phyloP scores from a whole-genome alignment of 35 echinoderm and acorn worm genomes.

The Diadema setosum region DNA sequence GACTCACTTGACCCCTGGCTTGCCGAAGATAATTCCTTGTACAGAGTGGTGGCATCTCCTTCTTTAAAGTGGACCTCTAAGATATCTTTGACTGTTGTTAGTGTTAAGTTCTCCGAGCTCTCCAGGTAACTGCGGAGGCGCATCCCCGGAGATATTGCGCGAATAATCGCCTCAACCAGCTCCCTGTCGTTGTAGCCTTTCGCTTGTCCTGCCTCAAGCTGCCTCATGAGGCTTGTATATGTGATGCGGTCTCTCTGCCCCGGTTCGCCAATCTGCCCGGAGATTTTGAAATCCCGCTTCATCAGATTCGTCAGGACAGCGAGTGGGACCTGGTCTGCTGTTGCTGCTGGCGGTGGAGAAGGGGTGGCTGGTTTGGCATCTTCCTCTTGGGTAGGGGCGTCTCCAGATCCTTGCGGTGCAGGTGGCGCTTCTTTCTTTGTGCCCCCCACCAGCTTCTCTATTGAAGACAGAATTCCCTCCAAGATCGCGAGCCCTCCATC shows the following conservation, averaged over 20 bases:
- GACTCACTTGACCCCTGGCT: background rate
- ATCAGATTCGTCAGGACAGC: background rate
- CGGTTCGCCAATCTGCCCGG: background rate
- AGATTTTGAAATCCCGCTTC: conserved; percentile 10
- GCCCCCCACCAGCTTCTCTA: background rate
- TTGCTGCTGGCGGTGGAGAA: background rate
- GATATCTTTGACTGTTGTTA: background rate
- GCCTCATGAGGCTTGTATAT: background rate
- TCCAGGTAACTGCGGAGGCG: conserved; percentile 11
- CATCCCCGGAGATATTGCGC: background rate
- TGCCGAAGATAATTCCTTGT: background rate
- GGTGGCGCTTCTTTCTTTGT: background rate
- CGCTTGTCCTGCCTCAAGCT: background rate
- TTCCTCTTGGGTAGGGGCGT: background rate
- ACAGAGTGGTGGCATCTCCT: background rate
- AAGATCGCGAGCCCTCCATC: background rate
- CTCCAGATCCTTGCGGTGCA: background rate
- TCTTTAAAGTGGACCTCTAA: background rate
- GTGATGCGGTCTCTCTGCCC: conserved; percentile 1
- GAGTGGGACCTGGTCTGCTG: background rate
- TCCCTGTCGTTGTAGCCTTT: background rate
- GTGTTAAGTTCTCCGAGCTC: background rate
- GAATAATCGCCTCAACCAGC: background rate
- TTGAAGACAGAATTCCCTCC: background rate
- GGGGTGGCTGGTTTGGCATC: background rate